Conservation (phyloP, 1,140 invertebrate genomes). For the Leptonema lineaticorne region DNA sequence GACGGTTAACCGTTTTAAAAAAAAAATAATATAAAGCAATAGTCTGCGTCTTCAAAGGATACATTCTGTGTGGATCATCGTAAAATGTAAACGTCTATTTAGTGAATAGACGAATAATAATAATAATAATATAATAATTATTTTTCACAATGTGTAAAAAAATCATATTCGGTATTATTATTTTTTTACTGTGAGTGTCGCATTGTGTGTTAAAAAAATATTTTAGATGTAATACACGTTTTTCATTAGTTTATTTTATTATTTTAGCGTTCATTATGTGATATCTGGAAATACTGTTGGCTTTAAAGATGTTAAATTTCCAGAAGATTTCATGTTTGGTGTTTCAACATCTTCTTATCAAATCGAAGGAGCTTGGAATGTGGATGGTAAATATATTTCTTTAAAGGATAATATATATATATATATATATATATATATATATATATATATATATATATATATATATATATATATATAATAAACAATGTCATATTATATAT, state of each 20-base stretch:
- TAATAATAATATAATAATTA: no score
- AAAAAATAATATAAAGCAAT: no score
- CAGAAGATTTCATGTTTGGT: conserved; percentile 59
- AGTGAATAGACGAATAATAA: no score
- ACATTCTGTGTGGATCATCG: no score
- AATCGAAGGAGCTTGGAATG: conserved; percentile 65
- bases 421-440: not conserved
- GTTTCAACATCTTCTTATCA: conserved; percentile 62
- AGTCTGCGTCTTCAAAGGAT: no score
- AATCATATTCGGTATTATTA: not conserved
- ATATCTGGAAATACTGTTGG: conserved; percentile 20
- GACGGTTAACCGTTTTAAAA: no score
- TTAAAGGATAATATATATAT: not conserved
- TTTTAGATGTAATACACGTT: not conserved
- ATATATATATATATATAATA: no score
- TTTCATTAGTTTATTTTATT: not conserved
- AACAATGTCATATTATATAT: no score
- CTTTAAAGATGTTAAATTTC: conserved; percentile 47
- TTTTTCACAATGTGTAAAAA: not conserved
- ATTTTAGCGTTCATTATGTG: not conserved
- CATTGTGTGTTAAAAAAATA: no score
- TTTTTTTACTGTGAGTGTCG: not conserved
- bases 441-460: no score
- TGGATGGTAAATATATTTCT: conserved; percentile 51
- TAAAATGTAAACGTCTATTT: no score